Percentiles rank a stretch among this genome's conserved stretches.
Evolutionary conservation across 2,797 vertebrate genomes (phyloP).

Genomic region (Echiichthys vipera): DNA sequence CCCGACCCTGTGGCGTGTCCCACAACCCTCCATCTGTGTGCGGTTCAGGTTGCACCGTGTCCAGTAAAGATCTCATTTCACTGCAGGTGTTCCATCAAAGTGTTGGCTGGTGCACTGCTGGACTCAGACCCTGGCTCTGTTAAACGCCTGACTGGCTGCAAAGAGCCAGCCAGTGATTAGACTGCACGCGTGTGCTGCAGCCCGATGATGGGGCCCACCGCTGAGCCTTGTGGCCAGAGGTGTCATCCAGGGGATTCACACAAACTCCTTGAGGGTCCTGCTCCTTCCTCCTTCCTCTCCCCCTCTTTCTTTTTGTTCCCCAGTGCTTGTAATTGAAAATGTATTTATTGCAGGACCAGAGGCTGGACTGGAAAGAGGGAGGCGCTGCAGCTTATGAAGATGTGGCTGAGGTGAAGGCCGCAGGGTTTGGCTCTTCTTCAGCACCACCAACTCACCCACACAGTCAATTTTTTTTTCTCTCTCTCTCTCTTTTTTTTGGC

Average conservation of each 20-base stretch:
- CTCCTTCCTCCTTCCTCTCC: constrained; percentile 45
- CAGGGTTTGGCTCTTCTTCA: constrained; percentile 76
- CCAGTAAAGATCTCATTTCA: constrained; percentile 85
- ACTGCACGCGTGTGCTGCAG: constrained; percentile 52
- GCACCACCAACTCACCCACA: constrained; percentile 69
- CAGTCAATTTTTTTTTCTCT: constrained; percentile 53
- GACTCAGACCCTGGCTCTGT: constrained; percentile 67
- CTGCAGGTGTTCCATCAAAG: constrained; percentile 88
- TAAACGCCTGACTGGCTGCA: constrained; percentile 73
- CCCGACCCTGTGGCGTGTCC: constrained; percentile 30
- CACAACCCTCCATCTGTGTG: constrained; percentile 55
- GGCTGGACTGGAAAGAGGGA: constrained; percentile 67
- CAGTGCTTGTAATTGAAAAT: constrained; percentile 79
- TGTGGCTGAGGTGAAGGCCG: constrained; percentile 70
- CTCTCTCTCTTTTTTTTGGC: constrained; percentile 47
- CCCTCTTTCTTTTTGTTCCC: constrained; percentile 56
- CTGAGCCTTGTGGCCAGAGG: constrained; percentile 70
- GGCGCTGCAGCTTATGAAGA: constrained; percentile 73
- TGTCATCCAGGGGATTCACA: constrained; percentile 69
- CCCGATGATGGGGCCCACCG: constrained; percentile 49
- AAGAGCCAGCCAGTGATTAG: constrained; percentile 62
- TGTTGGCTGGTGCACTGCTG: constrained; percentile 70
- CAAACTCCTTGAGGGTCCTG: constrained; percentile 63
- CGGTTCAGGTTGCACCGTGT: constrained; percentile 80
- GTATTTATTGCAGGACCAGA: constrained; percentile 80